Evolutionary conservation across 1,140 invertebrate genomes (phyloP).

Genomic region (Helicoverpa armigera): DNA sequence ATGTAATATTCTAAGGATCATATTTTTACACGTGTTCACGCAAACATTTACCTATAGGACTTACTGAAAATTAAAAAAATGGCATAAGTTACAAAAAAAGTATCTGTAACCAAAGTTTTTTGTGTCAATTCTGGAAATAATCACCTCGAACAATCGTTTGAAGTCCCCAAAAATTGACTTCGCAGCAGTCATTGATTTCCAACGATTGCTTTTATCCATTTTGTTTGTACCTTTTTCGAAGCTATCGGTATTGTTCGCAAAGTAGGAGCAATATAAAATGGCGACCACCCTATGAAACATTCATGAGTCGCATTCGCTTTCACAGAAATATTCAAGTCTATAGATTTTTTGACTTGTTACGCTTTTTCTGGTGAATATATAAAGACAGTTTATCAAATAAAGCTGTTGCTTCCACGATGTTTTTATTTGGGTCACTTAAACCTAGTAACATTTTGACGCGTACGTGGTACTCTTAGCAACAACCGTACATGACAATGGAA

Average conservation of each 20-base stretch:
- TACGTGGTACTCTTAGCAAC: neutral
- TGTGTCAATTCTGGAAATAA: neutral
- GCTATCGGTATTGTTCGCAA: slow-evolving; percentile 39
- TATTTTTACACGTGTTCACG: no score
- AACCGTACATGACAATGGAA: neutral
- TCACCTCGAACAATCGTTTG: slow-evolving; percentile 6
- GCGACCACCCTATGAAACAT: slow-evolving; percentile 64
- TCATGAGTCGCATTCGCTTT: slow-evolving; percentile 63
- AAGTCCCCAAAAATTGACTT: slow-evolving; percentile 20
- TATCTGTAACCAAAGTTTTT: neutral
- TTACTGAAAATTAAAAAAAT: no score
- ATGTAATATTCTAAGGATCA: no score
- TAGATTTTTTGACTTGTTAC: slow-evolving; percentile 35
- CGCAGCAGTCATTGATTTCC: slow-evolving; percentile 14
- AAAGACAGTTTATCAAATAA: slow-evolving; percentile 18
- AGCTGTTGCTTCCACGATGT: neutral
- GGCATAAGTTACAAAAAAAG: no score
- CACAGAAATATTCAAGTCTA: slow-evolving; percentile 30
- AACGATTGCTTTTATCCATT: slow-evolving; percentile 22
- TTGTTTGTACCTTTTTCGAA: slow-evolving; percentile 4
- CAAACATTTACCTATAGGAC: no score
- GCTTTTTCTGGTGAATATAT: slow-evolving; percentile 4
- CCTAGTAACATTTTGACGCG: neutral
- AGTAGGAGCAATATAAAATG: slow-evolving; percentile 60
- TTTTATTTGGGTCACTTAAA: neutral